Percentiles rank a stretch among this genome's conserved stretches.
These are phyloP conservation scores for Okapia johnstoni DNA, from an alignment of 2,113 vertebrate genomes.

Conservation along the genomic window DNA sequence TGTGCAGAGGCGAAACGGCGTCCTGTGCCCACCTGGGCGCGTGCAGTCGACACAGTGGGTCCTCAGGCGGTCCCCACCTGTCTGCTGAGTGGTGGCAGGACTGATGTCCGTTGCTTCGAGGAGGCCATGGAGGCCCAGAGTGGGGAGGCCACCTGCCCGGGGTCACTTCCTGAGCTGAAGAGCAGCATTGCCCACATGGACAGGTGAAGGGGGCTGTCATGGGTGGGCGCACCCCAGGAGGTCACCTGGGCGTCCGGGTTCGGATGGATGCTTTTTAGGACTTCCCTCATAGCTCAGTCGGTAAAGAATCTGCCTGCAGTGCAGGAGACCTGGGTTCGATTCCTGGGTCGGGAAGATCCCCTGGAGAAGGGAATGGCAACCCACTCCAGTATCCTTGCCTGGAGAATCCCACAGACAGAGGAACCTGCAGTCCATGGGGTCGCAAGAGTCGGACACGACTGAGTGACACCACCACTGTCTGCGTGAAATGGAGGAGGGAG, in stretches of 20 bases:
- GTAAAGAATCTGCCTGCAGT: neutral
- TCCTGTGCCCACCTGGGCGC: accelerated
- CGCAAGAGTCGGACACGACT: neutral
- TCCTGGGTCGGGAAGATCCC: neutral
- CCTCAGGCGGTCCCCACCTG: neutral
- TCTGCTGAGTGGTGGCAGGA: neutral
- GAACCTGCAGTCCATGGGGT: neutral
- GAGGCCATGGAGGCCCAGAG: neutral
- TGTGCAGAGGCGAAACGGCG: neutral
- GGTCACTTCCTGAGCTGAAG: neutral
- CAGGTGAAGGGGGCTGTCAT: neutral
- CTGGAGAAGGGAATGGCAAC: neutral
- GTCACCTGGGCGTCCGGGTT: neutral
- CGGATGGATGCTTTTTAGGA: neutral
- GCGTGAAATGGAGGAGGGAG: neutral
- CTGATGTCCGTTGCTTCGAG: neutral
- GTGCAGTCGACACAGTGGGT: neutral
- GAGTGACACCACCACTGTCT: neutral
- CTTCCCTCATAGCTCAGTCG: neutral
- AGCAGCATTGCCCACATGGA: neutral
- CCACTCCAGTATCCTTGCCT: neutral
- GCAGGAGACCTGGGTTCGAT: accelerated
- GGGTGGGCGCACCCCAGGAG: neutral
- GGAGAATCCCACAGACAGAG: neutral
- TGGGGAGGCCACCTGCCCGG: neutral